Evolutionary conservation across 2,888 invertebrate genomes (phyloP), one percentile per base, ranked within the genome.

Genomic region (Deilephila porcellus): DNA sequence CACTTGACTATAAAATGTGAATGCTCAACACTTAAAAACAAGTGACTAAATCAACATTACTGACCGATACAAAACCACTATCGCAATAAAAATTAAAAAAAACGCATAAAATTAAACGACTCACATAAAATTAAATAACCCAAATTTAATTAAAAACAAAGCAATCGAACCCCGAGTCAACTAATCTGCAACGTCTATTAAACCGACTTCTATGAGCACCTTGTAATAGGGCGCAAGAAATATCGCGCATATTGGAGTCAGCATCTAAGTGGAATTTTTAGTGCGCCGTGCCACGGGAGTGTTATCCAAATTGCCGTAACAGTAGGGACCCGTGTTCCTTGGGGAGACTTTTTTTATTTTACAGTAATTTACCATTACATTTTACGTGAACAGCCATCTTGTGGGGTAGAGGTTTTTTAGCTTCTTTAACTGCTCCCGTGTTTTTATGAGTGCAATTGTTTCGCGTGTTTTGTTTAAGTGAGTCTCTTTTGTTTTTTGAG

Each of bases 351-450:
- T 91, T 91, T 92, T 91, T 91, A 91, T 92, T 92, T 92, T 92
- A 92, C 88, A 92, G 92, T 92, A 92, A 92, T 92, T 92, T 92
- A 89, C 90, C 90, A 92, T 92, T 92, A 91, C 92, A 89, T 90
- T 90, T 90, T 92, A 90, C 91, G 91, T 90, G 92, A 91, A 56
- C 85, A 86, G 82, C 83, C 82, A 84, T 84, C 83, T 88, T 86
- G 90, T 90, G 90, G 92, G 92, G 92, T 88, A 85, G 80, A 79
- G 83, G 87, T 91, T 91, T 88, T 87, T 71, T 72, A 53, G 67
- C 67, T 34, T 32, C 67, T 73, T 29, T 59, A 67, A 73, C 64
- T 67, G 67, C 67, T 45, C 64, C 64, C 29, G 59, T 73, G 67
- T 73, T 73, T 73, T 67, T 67, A 67, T 67, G 67, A 67, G 67